Percentiles rank a stretch among this genome's conserved stretches.
phyloP scores from a whole-genome alignment of 2,797 vertebrate genomes.

The Eulemur coronatus region DNA sequence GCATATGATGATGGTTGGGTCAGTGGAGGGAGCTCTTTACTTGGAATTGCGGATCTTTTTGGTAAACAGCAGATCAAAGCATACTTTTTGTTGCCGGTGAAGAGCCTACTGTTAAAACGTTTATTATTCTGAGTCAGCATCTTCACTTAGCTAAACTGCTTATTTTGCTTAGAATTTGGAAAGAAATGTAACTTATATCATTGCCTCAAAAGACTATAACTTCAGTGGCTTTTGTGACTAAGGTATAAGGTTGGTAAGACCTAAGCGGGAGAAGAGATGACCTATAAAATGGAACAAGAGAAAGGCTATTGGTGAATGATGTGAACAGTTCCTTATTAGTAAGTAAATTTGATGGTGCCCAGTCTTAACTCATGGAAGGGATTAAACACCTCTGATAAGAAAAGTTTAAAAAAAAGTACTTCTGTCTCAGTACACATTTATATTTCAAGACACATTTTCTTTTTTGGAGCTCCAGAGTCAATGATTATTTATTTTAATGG shows the following conservation, averaged over 20 bases:
- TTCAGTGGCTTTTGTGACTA: not conserved
- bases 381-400: not conserved
- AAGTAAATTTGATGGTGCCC: not conserved
- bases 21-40: slow-evolving; percentile 70
- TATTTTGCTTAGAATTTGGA: slow-evolving; percentile 37
- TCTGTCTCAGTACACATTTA: not conserved
- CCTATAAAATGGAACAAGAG: not conserved
- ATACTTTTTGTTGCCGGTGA: not conserved
- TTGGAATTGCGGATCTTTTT: slow-evolving; percentile 43
- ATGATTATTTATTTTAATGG: slow-evolving; percentile 51
- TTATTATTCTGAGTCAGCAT: slow-evolving; percentile 16
- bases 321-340: not conserved
- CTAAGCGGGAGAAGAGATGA: not conserved
- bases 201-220: not conserved
- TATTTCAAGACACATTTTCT: not conserved
- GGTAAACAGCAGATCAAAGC: not conserved
- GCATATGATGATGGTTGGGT: slow-evolving; percentile 8
- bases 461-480: slow-evolving; percentile 23
- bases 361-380: not conserved
- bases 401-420: not conserved
- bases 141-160: slow-evolving; percentile 9
- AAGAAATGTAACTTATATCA: not conserved
- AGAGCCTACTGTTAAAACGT: not conserved
- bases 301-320: not conserved
- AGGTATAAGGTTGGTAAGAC: not conserved